These are phyloP conservation scores for Malacoraja senta DNA, from an alignment of 2,797 vertebrate species.

Conservation along the genomic window DNA sequence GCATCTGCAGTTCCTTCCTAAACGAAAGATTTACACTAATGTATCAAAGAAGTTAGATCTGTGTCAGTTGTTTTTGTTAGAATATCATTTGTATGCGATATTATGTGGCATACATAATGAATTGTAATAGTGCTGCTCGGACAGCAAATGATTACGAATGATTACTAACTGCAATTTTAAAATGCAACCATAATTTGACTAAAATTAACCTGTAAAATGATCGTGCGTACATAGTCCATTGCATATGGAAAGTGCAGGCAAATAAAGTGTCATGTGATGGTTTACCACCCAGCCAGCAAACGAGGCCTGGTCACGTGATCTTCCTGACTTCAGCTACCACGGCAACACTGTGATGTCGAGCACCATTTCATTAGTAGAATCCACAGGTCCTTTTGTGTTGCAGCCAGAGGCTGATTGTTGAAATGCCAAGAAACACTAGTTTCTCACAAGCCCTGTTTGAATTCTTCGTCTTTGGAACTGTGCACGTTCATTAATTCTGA, in stretches of 20 bases:
- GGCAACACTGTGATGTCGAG: slow-evolving; percentile 48
- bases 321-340: slow-evolving; percentile 48
- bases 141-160: slow-evolving; percentile 41
- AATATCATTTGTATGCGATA: neutral
- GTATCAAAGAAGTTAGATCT: neutral
- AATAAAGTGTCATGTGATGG: slow-evolving; percentile 50
- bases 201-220: slow-evolving; percentile 43
- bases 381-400: slow-evolving; percentile 44
- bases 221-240: slow-evolving; percentile 47
- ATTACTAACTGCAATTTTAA: slow-evolving; percentile 40
- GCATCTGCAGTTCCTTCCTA: no score
- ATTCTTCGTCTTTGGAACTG: slow-evolving; percentile 32
- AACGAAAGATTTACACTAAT: neutral
- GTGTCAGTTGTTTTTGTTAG: neutral
- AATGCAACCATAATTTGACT: slow-evolving; percentile 46
- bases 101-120: neutral
- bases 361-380: slow-evolving; percentile 47
- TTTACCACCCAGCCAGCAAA: slow-evolving; percentile 44
- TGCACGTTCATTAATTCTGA: neutral
- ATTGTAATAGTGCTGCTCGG: neutral
- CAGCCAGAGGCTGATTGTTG: slow-evolving; percentile 45
- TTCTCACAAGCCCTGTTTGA: slow-evolving; percentile 40
- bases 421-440: slow-evolving; percentile 42
- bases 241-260: slow-evolving; percentile 45
- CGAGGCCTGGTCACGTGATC: slow-evolving; percentile 43